Base-by-base conservation (phyloP, 2,113 vertebrate species). In the Probosciger aterrimus region DNA sequence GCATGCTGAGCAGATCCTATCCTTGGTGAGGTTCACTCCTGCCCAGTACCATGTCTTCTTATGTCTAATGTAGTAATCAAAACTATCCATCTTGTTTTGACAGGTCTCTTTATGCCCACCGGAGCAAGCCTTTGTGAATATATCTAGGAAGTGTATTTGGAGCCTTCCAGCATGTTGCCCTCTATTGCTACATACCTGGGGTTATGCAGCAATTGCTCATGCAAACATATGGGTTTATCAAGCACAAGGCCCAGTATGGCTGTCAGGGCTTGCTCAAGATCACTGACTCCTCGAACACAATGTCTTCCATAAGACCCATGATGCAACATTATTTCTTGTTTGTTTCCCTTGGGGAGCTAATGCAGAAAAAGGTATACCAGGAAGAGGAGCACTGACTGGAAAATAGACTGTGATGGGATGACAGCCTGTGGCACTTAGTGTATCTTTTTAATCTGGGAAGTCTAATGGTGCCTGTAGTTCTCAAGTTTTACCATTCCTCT, bases 1-100 rank as follows among this genome's bases (percentile, higher is more conserved):
- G 14, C 25, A 67, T 0, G 0, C 43, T 50, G 37, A 0, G 0
- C 59, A 90, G 39, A 82, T 50, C 23, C 46, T 33, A 2, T 12
- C 39, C 4, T 1, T 18, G 41, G 15, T 1, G 5, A 57, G 4
- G 41, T 31, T 77, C 10, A 7, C 27, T 70, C 20, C n/a, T 3
- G 1, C 18, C 27, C 46, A 59, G 28, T 63, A 65, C 47, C 4
- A 0, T 7, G 6, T 78, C 50, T 75, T 43, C 22, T 67, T n/a
- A 8, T 8, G 63, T 24, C 14, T 53, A n/a, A 3, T 2, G 3
- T 6, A 49, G 52, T 35, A 79, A 78, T 64, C 13, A 63, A 71
- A 87, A 39, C 5, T 31, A 22, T n/a, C 24, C 7, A 33, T 46
- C n/a, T 37, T 55, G 22, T 46, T 92, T 59, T 59, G 28, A 79